A percentile compares a stretch with the other conserved stretches of the same genome.
These are phyloP conservation scores for Drosophila lowei DNA, from an alignment of 1,140 invertebrate genomes.

Conservation along the genomic window DNA sequence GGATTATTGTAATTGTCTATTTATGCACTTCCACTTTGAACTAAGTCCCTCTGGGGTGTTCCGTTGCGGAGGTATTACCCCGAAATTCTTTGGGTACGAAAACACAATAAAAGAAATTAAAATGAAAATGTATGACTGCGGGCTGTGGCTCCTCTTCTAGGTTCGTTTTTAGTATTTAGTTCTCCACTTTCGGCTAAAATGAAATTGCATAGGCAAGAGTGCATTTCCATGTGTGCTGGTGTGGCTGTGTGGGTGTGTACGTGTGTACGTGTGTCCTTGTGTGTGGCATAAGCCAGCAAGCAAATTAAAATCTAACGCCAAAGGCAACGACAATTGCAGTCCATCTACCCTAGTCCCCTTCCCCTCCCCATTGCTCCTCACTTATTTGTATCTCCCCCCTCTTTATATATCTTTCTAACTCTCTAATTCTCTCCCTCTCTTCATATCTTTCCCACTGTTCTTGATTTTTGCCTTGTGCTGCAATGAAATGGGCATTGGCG, in stretches of 20 bases:
- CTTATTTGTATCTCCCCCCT: background rate
- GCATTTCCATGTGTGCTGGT: background rate
- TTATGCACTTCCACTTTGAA: too few species aligned
- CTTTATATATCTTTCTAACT: background rate
- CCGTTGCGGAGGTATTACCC: too few species aligned
- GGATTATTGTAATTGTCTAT: too few species aligned
- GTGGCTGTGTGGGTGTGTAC: background rate
- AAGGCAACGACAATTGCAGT: conserved; percentile 39
- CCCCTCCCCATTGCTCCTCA: too few species aligned
- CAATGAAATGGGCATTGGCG: background rate
- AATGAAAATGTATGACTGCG: conserved; percentile 1
- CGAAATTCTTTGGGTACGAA: too few species aligned
- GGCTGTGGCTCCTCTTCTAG: background rate
- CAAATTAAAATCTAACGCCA: conserved; percentile 52
- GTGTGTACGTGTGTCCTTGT: background rate
- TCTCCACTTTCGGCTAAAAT: conserved; percentile 18
- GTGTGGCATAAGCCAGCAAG: conserved; percentile 28
- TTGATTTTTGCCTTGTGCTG: conserved; percentile 12
- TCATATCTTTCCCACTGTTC: conserved; percentile 4
- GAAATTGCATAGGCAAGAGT: conserved; percentile 25
- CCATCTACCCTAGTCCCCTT: background rate
- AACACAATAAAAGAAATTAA: background rate
- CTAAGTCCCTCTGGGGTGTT: too few species aligned
- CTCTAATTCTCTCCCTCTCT: too few species aligned
- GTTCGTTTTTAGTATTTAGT: background rate